phyloP scores from a whole-genome alignment of 2,888 invertebrate species.

The Argyra leucocephala region DNA sequence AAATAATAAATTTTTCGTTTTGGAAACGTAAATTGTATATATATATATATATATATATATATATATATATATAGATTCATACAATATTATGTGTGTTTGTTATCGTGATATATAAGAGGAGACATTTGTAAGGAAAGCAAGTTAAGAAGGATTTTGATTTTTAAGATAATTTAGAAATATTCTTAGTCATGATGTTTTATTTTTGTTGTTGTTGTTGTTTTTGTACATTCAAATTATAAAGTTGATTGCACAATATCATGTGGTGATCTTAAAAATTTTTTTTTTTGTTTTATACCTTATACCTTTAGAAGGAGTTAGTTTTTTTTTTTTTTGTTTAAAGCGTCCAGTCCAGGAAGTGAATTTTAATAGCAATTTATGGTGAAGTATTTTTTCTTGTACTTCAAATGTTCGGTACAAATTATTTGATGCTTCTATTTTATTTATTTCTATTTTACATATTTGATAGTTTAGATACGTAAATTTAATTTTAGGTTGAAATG shows the following conservation, averaged over 20 bases:
- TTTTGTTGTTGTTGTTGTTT: no score
- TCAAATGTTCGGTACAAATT: neutral
- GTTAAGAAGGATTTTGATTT: no score
- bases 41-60: no score
- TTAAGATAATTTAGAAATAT: no score
- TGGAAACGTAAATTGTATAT: no score
- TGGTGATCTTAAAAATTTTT: neutral
- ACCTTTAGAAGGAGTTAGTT: neutral
- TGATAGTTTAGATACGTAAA: no score
- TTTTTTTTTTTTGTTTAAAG: neutral
- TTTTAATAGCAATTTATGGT: neutral
- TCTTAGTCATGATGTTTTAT: no score
- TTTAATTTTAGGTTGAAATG: no score
- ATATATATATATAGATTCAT: no score
- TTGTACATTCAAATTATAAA: neutral
- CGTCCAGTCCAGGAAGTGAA: constrained; percentile 6
- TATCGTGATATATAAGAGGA: neutral
- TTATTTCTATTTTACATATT: neutral
- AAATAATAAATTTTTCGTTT: neutral
- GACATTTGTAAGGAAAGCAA: neutral
- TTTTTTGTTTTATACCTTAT: neutral
- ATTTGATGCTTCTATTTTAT: neutral
- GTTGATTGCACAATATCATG: neutral
- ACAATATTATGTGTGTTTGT: neutral
- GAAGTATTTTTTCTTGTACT: neutral